Conservation (phyloP, 2,888 invertebrate genomes). For the Eupithecia vulgata region DNA sequence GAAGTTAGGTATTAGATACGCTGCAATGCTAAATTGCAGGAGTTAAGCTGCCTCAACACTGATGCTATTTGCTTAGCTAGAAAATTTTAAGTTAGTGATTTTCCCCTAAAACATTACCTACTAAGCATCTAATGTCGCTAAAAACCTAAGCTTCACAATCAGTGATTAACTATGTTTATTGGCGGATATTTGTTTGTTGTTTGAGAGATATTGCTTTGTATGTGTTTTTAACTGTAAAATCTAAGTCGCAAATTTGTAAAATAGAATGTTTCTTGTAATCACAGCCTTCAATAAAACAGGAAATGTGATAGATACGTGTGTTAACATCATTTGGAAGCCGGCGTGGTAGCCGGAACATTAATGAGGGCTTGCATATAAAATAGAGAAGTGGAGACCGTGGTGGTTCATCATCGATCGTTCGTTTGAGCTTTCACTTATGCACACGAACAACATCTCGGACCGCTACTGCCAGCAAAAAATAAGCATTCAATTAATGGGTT, state of each 20-base stretch:
- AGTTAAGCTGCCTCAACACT: not conserved
- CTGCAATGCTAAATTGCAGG: not conserved
- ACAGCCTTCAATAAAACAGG: not conserved
- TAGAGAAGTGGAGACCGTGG: not conserved
- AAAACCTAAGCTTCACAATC: no score
- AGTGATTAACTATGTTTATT: no score
- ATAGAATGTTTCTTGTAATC: not conserved
- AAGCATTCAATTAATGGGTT: not conserved
- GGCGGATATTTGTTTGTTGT: no score
- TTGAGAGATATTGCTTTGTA: no score
- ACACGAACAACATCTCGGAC: not conserved
- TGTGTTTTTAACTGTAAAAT: no score
- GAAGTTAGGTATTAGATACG: not conserved
- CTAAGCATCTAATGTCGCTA: not conserved
- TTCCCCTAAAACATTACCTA: not conserved
- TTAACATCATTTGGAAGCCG: not conserved
- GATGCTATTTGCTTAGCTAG: not conserved
- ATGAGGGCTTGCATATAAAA: not conserved
- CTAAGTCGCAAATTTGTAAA: no score
- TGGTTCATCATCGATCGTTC: not conserved
- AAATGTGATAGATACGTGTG: not conserved
- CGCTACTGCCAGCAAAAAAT: not conserved
- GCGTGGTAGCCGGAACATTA: not conserved
- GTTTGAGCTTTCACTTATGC: not conserved
- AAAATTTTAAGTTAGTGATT: not conserved